phyloP scores from a whole-genome alignment of 2,797 vertebrate genomes.

The Pyrocephalus nanus region DNA sequence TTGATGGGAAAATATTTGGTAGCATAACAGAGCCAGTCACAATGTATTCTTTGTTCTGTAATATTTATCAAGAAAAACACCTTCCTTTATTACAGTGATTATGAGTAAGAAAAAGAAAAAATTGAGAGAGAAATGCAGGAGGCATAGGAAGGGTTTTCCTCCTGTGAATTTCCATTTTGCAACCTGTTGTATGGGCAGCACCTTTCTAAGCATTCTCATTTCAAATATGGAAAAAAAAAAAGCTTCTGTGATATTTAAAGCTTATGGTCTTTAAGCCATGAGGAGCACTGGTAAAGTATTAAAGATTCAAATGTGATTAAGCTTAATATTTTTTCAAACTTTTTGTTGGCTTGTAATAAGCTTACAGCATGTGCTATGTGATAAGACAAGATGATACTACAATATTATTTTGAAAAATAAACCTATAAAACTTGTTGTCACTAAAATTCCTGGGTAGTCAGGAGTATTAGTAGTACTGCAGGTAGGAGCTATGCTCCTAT shows the following conservation, averaged over 20 bases:
- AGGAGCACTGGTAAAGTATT: conserved; percentile 41
- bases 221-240: conserved; percentile 21
- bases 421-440: conserved; percentile 27
- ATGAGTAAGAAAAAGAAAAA: background rate
- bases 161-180: conserved; percentile 4
- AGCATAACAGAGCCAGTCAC: background rate
- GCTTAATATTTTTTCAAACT: conserved; percentile 49
- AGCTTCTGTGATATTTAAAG: conserved; percentile 47
- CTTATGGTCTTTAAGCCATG: conserved; percentile 52
- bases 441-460: background rate
- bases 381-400: conserved; percentile 36
- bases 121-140: background rate
- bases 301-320: conserved; percentile 63
- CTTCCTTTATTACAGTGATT: background rate
- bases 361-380: conserved; percentile 35
- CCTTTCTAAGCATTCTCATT: conserved; percentile 29
- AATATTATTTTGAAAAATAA: conserved; percentile 39
- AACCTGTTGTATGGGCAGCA: conserved; percentile 12
- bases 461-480: background rate
- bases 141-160: background rate
- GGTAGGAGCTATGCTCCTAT: background rate
- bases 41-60: background rate
- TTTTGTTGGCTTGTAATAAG: conserved; percentile 56
- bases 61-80: conserved; percentile 2
- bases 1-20: background rate